Percentiles rank a stretch among this genome's conserved stretches.
phyloP scores from a whole-genome alignment of 2,797 vertebrate genomes.

The Gallirallus australis region DNA sequence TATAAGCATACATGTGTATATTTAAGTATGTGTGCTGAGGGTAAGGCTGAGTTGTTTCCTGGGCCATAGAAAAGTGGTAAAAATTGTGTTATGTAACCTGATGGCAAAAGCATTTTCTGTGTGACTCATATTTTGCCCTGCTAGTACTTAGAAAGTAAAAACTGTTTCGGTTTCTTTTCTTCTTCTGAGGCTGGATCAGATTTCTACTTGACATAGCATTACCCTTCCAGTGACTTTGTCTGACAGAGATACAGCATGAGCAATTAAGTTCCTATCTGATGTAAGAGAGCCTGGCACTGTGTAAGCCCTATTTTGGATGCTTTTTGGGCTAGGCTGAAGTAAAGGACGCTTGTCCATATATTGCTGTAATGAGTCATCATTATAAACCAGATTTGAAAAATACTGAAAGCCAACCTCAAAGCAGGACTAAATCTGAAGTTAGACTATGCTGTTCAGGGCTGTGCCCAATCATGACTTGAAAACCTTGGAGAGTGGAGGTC shows the following conservation, averaged over 20 bases:
- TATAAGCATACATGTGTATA: fast-evolving
- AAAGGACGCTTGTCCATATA: not conserved
- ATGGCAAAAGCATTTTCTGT: not conserved
- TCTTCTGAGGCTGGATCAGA: not conserved
- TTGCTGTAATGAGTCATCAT: not conserved
- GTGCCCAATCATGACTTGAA: not conserved
- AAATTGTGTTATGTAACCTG: not conserved
- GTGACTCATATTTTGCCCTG: not conserved
- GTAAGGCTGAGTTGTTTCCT: not conserved
- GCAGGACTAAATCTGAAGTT: not conserved
- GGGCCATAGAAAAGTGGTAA: not conserved
- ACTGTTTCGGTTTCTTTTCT: not conserved
- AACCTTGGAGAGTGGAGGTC: not conserved
- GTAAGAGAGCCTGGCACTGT: not conserved
- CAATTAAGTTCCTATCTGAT: not conserved
- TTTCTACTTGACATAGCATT: not conserved
- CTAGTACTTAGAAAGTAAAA: not conserved
- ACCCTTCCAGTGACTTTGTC: not conserved
- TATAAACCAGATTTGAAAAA: not conserved
- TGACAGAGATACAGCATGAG: not conserved
- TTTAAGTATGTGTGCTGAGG: not conserved
- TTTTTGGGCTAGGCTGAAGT: not conserved
- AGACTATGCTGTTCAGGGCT: not conserved
- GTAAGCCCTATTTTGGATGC: not conserved
- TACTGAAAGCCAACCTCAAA: not conserved